Conservation (phyloP, 2,888 invertebrate species). For the Sepiola atlantica region DNA sequence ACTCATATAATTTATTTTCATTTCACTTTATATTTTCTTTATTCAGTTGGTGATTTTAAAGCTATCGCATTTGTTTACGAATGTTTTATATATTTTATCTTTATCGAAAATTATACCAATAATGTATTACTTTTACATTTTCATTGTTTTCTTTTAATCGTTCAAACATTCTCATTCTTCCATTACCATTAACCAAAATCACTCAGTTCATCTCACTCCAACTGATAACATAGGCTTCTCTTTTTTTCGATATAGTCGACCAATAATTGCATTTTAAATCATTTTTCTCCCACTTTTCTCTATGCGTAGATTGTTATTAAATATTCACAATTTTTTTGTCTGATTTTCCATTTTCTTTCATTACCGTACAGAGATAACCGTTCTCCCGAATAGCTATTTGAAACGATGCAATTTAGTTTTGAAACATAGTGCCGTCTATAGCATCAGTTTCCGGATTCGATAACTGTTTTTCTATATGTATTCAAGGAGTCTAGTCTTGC, state of each 20-base stretch:
- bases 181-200: background rate
- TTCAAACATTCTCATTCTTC: too few species aligned
- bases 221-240: background rate
- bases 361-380: background rate
- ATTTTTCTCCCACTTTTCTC: background rate
- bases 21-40: too few species aligned
- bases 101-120: too few species aligned
- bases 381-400: background rate
- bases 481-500: too few species aligned
- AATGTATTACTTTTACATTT: too few species aligned
- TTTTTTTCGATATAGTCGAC: background rate
- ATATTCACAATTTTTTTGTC: background rate
- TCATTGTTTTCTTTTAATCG: too few species aligned
- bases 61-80: too few species aligned
- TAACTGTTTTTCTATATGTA: background rate
- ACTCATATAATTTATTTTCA: too few species aligned
- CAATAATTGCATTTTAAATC: background rate
- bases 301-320: background rate
- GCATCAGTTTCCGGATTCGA: background rate
- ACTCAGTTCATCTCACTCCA: background rate
- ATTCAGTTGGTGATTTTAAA: too few species aligned
- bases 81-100: too few species aligned
- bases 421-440: background rate
- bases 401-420: background rate
- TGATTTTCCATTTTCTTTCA: background rate